Evolutionary conservation across 53 echinoderm and acorn worm species (phyloP), one percentile per base, ranked within the genome.

Genomic region (Apostichopus leukothele): DNA sequence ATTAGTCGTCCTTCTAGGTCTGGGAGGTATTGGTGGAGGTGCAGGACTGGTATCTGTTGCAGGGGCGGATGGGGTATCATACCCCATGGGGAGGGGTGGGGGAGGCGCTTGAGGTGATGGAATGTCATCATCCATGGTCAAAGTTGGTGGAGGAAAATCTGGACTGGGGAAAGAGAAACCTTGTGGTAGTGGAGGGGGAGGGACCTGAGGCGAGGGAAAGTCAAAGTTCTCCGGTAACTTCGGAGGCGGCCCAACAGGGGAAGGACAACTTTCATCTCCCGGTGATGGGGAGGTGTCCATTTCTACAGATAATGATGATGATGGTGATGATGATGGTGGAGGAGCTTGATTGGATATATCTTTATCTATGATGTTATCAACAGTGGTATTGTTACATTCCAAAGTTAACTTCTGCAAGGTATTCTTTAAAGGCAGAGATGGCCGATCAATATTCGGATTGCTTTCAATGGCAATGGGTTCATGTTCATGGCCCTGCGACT

Each of bases 171-270:
- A 74, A 52, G 88, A 53, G 63, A 91, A 84, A 16, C 89, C 92
- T 8, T 90, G 90, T 9, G 96, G 96, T 68, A 96, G 90, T 57
- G 96, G 94, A 50, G 96, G 96, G 19, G 96, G 96, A 21, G 96
- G 95, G 71, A 92, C 96, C 59, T 92, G 91, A 20, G 96, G 96
- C 52, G 95, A 95, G 66, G 96, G 96, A 52, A 96, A 87, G 88
- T 89, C 90, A 90, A 95, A 93, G 52, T 76, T 85, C 51, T 93
- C 96, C 13, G 91, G 86, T 71, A 93, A 78, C 67, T 93, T 93
- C 80, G 90, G 92, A 74, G 92, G 84, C 25, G 92, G 92, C 55
- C 77, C 89, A 76, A 68, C 73, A 3, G 92, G 92, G 13, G 85
- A 85, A 23, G 85, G 68, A 9, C 66, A 85, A 39, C 67, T 85